These are phyloP conservation scores for Grammomys dolichurus DNA, from an alignment of 2,113 vertebrate genomes.

Conservation along the genomic window DNA sequence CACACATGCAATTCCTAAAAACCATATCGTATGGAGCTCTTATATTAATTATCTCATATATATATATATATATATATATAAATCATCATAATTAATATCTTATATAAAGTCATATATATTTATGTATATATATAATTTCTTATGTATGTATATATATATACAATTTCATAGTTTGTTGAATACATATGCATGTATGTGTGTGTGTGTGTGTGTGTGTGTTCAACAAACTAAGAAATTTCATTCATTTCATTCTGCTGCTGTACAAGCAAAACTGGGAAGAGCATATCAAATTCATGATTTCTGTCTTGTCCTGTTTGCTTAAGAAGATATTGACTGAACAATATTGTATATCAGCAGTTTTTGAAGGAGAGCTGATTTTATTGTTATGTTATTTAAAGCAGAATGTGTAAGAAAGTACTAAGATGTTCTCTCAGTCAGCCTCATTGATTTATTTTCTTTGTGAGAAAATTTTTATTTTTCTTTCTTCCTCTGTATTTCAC, in stretches of 20 bases:
- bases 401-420: background rate
- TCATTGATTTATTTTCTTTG: background rate
- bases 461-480: background rate
- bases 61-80: too few species aligned
- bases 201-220: background rate
- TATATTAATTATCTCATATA: too few species aligned
- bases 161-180: too few species aligned
- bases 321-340: background rate
- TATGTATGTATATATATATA: too few species aligned
- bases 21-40: background rate
- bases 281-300: background rate
- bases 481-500: background rate
- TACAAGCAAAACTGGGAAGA: background rate
- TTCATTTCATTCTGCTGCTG: background rate
- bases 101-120: background rate
- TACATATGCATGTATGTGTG: background rate
- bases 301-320: background rate
- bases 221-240: background rate
- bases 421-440: background rate
- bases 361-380: background rate
- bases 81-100: too few species aligned
- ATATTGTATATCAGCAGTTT: background rate
- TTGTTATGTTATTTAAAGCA: background rate
- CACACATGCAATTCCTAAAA: background rate
- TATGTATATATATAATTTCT: too few species aligned